These are phyloP conservation scores for Ischnus inquisitorius DNA, from an alignment of 2,888 invertebrate genomes.

Conservation along the genomic window DNA sequence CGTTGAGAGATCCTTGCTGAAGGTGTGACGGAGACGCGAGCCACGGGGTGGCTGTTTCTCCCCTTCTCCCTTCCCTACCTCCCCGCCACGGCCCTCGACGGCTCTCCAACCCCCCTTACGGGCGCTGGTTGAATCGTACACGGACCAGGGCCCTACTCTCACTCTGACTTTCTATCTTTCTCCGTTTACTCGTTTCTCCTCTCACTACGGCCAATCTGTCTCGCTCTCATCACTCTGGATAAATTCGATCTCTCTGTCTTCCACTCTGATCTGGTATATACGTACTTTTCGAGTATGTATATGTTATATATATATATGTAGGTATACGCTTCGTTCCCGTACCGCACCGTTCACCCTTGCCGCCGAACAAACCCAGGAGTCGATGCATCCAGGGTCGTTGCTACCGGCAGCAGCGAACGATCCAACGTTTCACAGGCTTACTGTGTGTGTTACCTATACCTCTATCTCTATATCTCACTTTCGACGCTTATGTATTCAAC, in stretches of 20 bases:
- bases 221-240: constrained; percentile 71
- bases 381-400: constrained; percentile 86
- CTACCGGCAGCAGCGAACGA: constrained; percentile 84
- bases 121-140: not conserved
- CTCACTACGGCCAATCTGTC: constrained; percentile 66
- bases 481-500: constrained; percentile 56
- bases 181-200: constrained; percentile 46
- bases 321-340: constrained; percentile 18
- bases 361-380: constrained; percentile 83
- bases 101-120: constrained; percentile 55
- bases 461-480: constrained; percentile 50
- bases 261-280: constrained; percentile 61
- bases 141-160: constrained; percentile 43
- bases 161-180: constrained; percentile 52
- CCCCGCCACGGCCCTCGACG: constrained; percentile 47
- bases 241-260: constrained; percentile 61
- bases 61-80: constrained; percentile 3
- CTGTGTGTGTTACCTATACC: constrained; percentile 37
- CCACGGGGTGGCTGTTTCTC: constrained; percentile 18
- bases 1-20: constrained; percentile 29
- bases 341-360: constrained; percentile 76
- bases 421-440: constrained; percentile 80
- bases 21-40: constrained; percentile 38
- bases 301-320: constrained; percentile 6
- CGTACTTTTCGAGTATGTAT: not conserved